phyloP scores from a whole-genome alignment of 1,140 invertebrate genomes.

The Ladona fulva region DNA sequence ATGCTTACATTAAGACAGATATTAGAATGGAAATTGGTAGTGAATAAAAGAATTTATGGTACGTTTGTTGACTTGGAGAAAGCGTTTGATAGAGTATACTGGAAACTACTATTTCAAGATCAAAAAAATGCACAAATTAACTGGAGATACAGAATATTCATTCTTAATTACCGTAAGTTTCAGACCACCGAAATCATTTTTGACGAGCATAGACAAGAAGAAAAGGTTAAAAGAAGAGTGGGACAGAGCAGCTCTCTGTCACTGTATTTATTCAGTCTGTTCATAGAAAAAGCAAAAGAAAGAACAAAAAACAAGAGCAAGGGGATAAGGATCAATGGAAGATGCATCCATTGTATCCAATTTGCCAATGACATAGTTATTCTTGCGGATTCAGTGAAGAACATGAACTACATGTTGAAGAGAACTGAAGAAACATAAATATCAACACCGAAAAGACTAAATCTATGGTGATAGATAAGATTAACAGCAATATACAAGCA shows the following conservation, averaged over 20 bases:
- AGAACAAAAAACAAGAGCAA: neutral
- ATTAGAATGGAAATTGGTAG: neutral
- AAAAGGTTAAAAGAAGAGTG: neutral
- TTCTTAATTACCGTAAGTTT: neutral
- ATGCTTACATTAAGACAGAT: no score
- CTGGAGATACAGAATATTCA: neutral
- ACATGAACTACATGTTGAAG: no score
- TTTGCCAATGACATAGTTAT: neutral
- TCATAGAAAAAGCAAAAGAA: neutral
- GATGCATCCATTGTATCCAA: neutral
- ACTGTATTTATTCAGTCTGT: neutral
- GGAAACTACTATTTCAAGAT: neutral
- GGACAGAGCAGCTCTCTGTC: neutral
- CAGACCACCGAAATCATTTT: no score
- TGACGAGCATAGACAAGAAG: neutral
- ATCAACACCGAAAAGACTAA: no score
- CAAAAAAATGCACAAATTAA: neutral
- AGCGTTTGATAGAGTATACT: neutral
- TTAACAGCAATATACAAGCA: no score
- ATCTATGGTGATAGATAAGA: no score
- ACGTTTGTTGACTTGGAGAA: neutral
- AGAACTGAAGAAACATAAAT: neutral
- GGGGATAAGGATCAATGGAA: neutral
- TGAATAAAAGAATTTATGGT: neutral
- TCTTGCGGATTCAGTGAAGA: no score